Evolutionary conservation across 2,113 vertebrate species (phyloP), one percentile per base, ranked within the genome.

Genomic region (Promerops cafer): DNA sequence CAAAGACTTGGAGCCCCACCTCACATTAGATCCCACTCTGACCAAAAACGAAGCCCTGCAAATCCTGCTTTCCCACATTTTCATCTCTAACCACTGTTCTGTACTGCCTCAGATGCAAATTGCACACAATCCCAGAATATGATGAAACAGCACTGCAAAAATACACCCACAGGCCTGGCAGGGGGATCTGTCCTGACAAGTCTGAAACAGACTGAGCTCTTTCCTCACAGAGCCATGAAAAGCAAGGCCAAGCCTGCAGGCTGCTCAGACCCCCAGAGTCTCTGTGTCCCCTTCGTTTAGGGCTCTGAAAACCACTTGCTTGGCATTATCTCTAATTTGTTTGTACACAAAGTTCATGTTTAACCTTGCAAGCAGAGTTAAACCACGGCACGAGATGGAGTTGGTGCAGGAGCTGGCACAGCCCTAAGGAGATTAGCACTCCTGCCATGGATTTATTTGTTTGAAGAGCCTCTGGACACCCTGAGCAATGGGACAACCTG

Each of bases 31-130:
- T 47, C 68, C 71, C 30, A 24, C 54, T 45, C 39, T 52, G 28
- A 30, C 9, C 33, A 9, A 72, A 76, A 63, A 26, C 5, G 0
- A 45, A 76, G 30, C 68, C 71, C 71, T 83, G 78, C 59, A 65
- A 88, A 86, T 83, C 90, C 85, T 86, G 94, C 70, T 92, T 78
- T 87, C 72, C 92, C 69, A 87, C 92, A 45, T 70, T 88, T 91
- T 52, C 60, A 5, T 35, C 87, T 61, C 68, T 26, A 83, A 83
- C 57, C 65, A 16, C 81, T 13, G 0, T 4, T 57, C 56, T 8
- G 0, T 1, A 3, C 71, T 60, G 65, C 52, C 87, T 84, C 40
- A 35, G 91, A 20, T 66, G 57, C 5, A 42, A 39, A 28, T 2
- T 74, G 83, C 85, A 70, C 71, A 27, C 39, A 49, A 20, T 5